Evolutionary conservation across 2,113 vertebrate species (phyloP), one percentile per base, ranked within the genome.

Genomic region (Thymallus thymallus): DNA sequence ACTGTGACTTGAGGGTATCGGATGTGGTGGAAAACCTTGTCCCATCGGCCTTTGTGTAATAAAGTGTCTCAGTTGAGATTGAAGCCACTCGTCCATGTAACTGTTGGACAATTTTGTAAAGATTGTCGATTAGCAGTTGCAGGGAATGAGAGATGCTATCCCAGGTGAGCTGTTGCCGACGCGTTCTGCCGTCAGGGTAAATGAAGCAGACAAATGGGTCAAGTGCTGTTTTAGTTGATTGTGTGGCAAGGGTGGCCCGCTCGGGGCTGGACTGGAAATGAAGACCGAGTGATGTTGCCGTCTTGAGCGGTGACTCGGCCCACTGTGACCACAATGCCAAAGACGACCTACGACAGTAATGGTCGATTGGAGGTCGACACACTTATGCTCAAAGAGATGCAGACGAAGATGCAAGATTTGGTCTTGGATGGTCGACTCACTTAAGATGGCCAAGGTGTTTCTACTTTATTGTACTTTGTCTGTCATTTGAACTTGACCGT

Each of bases 161-260:
- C 68, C 76, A 73, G 35, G 63, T 77, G 81, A 85, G 76, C 74
- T 75, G 74, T 75, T 73, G 65, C 13, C 4, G 16, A 63, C 13
- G 63, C 13, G 4, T 30, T 20, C 35, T 72, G 64, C 73, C 67
- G 73, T 75, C 7, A 0, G 81, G 32, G 65, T 80, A 75, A 87
- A 78, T 82, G 70, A 82, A 83, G 78, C 77, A 69, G 79, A 74
- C 66, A 82, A 82, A 73, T 55, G 77, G 74, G 76, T 84, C 76
- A 78, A 71, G 60, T 73, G 71, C 72, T 78, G 68, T 81, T 81
- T 77, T 74, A 48, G 70, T 73, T 80, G 73, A 83, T 78, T 74
- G 72, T 85, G 75, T 82, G 61, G 69, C 69, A 48, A 80, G 71
- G 74, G 22, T 64, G 41, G 60, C 29, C 0, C 5, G 72, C 26